Evolutionary conservation across 1,140 invertebrate genomes (phyloP).

Genomic region (Pteromalus puparum): DNA sequence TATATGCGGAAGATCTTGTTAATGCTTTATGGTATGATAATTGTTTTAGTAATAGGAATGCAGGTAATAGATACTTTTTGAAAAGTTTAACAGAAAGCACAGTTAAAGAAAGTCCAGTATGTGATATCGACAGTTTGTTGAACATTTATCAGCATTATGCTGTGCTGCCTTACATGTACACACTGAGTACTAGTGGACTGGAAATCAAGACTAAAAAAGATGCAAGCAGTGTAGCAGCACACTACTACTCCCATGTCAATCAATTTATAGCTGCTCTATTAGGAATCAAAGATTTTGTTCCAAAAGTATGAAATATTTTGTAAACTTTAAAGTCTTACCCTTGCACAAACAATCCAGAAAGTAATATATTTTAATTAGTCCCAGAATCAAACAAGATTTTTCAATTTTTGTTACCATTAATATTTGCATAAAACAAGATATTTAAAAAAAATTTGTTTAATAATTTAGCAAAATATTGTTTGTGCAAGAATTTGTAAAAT

Average conservation of each 20-base stretch:
- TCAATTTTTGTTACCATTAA: too few relatives aligned
- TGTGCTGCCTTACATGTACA: conserved; percentile 59
- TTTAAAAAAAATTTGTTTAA: too few relatives aligned
- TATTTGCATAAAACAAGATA: too few relatives aligned
- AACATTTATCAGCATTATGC: conserved; percentile 64
- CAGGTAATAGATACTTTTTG: conserved; percentile 54
- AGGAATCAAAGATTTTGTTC: not conserved
- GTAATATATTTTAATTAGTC: too few relatives aligned
- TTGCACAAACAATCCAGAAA: too few relatives aligned
- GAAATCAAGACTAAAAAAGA: conserved; percentile 58
- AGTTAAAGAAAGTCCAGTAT: conserved; percentile 49
- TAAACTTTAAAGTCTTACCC: too few relatives aligned
- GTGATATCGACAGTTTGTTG: conserved; percentile 55
- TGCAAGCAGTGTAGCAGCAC: conserved; percentile 52
- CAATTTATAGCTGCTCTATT: conserved; percentile 56
- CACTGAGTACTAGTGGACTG: conserved; percentile 55
- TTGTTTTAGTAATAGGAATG: conserved; percentile 45
- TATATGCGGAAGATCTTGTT: conserved; percentile 59
- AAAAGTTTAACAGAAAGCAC: conserved; percentile 47
- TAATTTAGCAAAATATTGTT: too few relatives aligned
- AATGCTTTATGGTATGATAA: conserved; percentile 61
- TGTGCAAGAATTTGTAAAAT: too few relatives aligned
- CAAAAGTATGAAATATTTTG: not conserved
- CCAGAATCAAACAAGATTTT: too few relatives aligned
- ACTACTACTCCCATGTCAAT: conserved; percentile 59